Evolutionary conservation across 2,888 invertebrate species (phyloP).

Genomic region (Drosophila gaucha): DNA sequence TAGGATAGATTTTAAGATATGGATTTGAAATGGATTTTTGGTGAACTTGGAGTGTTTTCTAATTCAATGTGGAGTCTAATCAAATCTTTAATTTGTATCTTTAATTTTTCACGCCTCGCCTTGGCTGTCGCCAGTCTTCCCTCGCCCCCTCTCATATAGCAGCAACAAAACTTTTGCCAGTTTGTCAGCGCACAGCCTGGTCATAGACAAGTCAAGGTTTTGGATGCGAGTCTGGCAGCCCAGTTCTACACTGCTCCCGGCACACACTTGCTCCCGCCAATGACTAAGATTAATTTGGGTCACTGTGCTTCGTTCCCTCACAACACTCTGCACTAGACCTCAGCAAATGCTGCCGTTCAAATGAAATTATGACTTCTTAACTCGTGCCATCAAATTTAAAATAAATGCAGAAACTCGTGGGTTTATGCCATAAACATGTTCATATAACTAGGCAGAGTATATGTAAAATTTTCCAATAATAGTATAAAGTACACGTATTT

Average conservation of each 20-base stretch:
- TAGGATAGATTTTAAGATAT: neutral
- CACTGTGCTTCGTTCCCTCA: slow-evolving; percentile 62
- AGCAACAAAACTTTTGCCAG: slow-evolving; percentile 57
- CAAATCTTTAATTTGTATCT: neutral
- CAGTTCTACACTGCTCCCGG: slow-evolving; percentile 40
- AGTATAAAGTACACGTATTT: too few relatives aligned
- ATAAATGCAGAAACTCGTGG: slow-evolving; percentile 20
- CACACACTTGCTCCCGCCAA: slow-evolving; percentile 69
- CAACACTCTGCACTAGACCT: neutral
- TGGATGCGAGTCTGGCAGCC: slow-evolving; percentile 33
- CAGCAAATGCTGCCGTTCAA: slow-evolving; percentile 6
- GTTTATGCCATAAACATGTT: slow-evolving; percentile 10
- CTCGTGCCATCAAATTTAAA: slow-evolving; percentile 41
- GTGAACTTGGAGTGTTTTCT: too few relatives aligned
- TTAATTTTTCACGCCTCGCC: slow-evolving; percentile 7
- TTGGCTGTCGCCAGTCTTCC: neutral
- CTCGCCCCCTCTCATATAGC: slow-evolving; percentile 2
- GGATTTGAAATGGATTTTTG: too few relatives aligned
- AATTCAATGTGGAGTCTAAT: neutral
- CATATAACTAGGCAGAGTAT: too few relatives aligned
- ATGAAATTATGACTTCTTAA: slow-evolving; percentile 52
- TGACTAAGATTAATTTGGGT: slow-evolving; percentile 82
- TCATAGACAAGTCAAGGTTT: slow-evolving; percentile 51
- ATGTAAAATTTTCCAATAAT: too few relatives aligned
- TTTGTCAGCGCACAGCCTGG: slow-evolving; percentile 42